Conservation (phyloP, 2,797 vertebrate genomes). For the Muscicapa striata region DNA sequence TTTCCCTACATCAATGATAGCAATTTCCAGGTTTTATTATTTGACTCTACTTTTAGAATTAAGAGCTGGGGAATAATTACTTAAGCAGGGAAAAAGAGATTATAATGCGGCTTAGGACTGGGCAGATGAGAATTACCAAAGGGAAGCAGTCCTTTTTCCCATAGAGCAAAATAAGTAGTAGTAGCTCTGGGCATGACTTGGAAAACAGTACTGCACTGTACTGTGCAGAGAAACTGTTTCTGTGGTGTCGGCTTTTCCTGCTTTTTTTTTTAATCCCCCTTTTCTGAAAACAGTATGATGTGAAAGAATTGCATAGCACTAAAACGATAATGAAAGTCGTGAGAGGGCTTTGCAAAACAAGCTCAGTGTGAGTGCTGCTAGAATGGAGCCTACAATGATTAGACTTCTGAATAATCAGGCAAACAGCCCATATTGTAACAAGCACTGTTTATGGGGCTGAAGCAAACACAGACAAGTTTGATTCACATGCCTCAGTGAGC, state of each 20-base stretch:
- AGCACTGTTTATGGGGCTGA: conserved; percentile 33
- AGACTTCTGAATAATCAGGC: conserved; percentile 48
- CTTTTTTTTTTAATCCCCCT: not conserved
- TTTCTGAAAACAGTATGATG: not conserved
- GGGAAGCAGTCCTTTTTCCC: not conserved
- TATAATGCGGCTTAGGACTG: not conserved
- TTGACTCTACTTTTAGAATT: not conserved
- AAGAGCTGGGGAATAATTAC: not conserved
- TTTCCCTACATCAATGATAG: not conserved
- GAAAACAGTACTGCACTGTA: conserved; percentile 6
- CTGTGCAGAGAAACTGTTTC: not conserved
- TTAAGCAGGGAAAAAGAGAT: not conserved
- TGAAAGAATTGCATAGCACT: conserved; percentile 21
- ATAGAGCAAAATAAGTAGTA: not conserved
- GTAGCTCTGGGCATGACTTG: not conserved
- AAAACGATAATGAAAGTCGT: not conserved
- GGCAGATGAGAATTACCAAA: not conserved
- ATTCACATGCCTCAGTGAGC: conserved; percentile 57
- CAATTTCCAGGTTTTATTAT: conserved; percentile 22
- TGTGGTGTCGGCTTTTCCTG: not conserved
- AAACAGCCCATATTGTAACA: conserved; percentile 20
- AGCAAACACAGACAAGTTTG: conserved; percentile 56
- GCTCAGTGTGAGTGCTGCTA: not conserved
- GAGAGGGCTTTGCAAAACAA: conserved; percentile 34
- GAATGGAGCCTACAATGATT: not conserved